Base-by-base conservation (phyloP, 1,140 invertebrate species). In the Trichoplusia ni region DNA sequence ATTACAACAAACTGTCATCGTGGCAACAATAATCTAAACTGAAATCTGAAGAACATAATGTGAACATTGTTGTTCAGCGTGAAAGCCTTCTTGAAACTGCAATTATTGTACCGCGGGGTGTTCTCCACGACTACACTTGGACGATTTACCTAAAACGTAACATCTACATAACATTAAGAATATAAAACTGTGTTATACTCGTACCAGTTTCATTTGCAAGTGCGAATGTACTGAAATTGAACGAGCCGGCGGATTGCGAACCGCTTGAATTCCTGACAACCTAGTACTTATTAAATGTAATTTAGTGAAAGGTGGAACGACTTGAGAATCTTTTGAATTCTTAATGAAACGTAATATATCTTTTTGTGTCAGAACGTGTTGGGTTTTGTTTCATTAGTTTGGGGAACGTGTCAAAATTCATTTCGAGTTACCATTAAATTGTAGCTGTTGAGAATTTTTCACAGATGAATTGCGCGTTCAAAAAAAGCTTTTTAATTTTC, bases 1-100 rank as follows among this genome's bases (percentile, higher is more conserved):
- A 49, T 49, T 31, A 18, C 46, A 31, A n/a, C 25, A 29, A 49
- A 49, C 46, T 49, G 46, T 49, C 46, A 49, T 49, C 23, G 25
- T 25, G 9, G 7, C 37, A 11, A 16, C 25, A 18, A 49, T 14
- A 49, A 29, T 18, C 46, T 42, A 49, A 49, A 14, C 13, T 49
- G 46, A 49, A 49, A 44, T 44, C 46, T 31, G 23, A 49, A 13
- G 29, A 42, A 49, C 29, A 31, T 49, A 49, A 31, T 29, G 46
- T 6, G 25, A 49, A 31, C n/a, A 31, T 49, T 31, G 46, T 49
- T 49, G 25, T 31, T 49, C 25, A 47, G 21, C 16, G 23, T 47
- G 29, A 47, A 27, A 47, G 23, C 7, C 7, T 14, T 44, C 19
- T 18, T 29, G 25, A 18, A 49, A 29, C 23, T 49, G 27, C 25